Evolutionary conservation across 2,888 invertebrate species (phyloP), one percentile per base, ranked within the genome.

Genomic region (Temnothorax ravouxi): DNA sequence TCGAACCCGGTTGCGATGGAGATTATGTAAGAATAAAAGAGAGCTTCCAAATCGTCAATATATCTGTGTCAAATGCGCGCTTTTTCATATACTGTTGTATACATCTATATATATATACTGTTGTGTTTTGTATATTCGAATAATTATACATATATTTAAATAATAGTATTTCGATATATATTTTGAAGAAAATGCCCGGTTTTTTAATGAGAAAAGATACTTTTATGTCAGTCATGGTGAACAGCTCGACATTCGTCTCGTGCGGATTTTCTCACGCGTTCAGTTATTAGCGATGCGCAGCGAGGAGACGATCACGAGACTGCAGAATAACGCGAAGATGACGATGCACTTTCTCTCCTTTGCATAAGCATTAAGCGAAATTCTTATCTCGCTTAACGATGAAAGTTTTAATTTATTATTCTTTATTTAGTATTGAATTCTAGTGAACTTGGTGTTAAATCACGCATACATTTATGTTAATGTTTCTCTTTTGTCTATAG

Each of bases 221-320:
- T 21, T 50, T 38, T 8, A 66, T 62, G 25, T 38, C 18, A 62
- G 5, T 21, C 11, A 50, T 38, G 2, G n/a, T 21, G 1, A 18
- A 52, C n/a, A 25, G 1, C 11, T 50, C 11, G 25, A 52, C 18
- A 72, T 64, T 76, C 56, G n/a, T 21, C 13, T 74, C 9, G 56
- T 54, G 59, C n/a, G 69, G 47, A 88, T 88, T 84, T 86, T 88
- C 77, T 88, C 79, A 25, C 25, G 25, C 25, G 25, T 25, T 25
- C 25, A 50, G 71, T 86, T 86, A 86, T 88, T 88, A 88, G 44
- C 59, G 79, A 88, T 88, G 84, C 86, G 54, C 79, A 81, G 59
- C 79, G 82, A 67, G 13, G 61, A 74, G 13, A 87, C 59, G 62
- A 66, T 87, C 56, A 75, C 21, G 29, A 77, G 61, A 38, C 21